These are phyloP conservation scores for Dermatemys mawii DNA, from an alignment of 2,113 vertebrate species.

Conservation along the genomic window DNA sequence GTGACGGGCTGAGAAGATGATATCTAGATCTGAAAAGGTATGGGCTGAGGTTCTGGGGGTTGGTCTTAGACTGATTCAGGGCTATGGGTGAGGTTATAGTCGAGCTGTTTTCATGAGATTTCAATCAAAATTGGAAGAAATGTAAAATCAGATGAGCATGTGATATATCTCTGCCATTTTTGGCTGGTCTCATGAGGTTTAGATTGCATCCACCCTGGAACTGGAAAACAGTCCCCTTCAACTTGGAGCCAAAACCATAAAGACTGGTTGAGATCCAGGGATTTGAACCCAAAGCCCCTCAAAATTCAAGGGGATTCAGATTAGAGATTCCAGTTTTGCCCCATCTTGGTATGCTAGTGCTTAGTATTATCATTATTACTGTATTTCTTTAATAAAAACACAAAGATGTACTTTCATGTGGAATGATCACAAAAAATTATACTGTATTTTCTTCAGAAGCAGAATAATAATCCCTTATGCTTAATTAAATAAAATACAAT, in stretches of 20 bases:
- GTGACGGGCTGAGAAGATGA: not conserved
- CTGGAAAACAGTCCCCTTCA: not conserved
- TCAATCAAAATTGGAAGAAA: not conserved
- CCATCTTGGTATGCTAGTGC: not conserved
- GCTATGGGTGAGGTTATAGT: not conserved
- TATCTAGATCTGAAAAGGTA: not conserved
- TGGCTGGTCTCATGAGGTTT: not conserved
- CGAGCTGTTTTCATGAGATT: not conserved
- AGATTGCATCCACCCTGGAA: not conserved
- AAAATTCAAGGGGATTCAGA: not conserved
- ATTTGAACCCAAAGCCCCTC: not conserved
- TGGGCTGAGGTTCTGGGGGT: not conserved
- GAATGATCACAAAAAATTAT: not conserved
- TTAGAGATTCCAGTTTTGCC: not conserved
- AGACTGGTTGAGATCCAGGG: not conserved
- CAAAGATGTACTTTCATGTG: not conserved
- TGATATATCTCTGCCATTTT: not conserved
- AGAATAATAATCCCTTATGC: not conserved
- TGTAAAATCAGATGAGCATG: not conserved
- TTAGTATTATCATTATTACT: not conserved
- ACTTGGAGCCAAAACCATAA: not conserved
- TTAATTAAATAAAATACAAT: not conserved
- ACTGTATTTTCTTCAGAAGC: not conserved
- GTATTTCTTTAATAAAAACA: not conserved
- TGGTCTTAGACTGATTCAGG: not conserved